Evolutionary conservation across 2,797 vertebrate genomes (phyloP).

Genomic region (Tokudaia muenninki): DNA sequence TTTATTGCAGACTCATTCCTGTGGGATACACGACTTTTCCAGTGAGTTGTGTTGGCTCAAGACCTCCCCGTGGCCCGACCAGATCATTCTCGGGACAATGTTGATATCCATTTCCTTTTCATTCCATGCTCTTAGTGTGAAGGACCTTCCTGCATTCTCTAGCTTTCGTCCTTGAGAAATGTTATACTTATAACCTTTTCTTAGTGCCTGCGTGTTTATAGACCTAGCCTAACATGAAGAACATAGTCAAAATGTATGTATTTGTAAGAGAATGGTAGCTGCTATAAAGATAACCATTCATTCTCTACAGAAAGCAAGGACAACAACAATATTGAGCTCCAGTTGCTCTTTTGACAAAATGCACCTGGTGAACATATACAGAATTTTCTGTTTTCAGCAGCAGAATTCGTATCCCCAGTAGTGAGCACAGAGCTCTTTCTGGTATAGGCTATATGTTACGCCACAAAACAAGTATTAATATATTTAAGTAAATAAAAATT

Average conservation of each 20-base stretch:
- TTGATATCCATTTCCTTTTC: background rate
- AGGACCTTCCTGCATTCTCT: background rate
- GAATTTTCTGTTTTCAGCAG: background rate
- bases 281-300: background rate
- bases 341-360: background rate
- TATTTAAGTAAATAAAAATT: background rate
- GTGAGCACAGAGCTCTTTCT: background rate
- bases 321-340: background rate
- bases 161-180: background rate
- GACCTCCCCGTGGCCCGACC: background rate
- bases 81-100: background rate
- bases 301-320: background rate
- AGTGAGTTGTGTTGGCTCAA: background rate
- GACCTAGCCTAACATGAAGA: conserved; percentile 13
- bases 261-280: background rate
- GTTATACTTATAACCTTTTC: background rate
- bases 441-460: background rate
- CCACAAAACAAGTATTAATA: background rate
- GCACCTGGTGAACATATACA: background rate
- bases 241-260: background rate
- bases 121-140: background rate
- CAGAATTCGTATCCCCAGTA: background rate
- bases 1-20: background rate
- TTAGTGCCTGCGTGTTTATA: background rate
- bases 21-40: background rate